Evolutionary conservation across 2,888 invertebrate genomes (phyloP), one percentile per base, ranked within the genome.

Genomic region (Athalia rosae): DNA sequence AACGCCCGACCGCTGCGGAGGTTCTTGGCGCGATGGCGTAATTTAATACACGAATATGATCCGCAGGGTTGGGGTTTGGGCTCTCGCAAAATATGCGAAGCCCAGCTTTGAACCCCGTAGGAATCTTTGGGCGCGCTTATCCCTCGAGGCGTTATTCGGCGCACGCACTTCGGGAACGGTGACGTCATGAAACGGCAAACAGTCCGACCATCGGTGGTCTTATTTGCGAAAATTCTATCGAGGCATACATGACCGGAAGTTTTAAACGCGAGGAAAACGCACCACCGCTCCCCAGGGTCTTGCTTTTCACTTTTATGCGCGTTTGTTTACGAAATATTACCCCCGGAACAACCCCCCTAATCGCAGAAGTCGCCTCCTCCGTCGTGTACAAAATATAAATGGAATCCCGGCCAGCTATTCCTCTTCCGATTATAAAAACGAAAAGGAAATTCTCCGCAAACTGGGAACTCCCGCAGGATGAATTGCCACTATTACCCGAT

Each of bases 171-270:
- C 13, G 56, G 11, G 41, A 41, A 15, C 73, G 28, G 45, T 45
- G 50, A 62, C 53, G 73, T 73, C 62, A 77, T 77, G 73, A 77
- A 77, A 77, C 73, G 69, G 77, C 62, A 77, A 77, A 77, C 73
- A 71, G 53, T 8, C 45, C 15, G 41, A 62, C 63, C n/a, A 48
- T 9, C 77, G 48, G 45, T 62, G n/a, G 15, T 9, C 50, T 50
- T 53, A 56, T 67, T 59, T 50, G 53, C 62, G 28, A 53, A 73
- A 73, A 71, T 77, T 62, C 45, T 61, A 77, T 73, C 59, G 59
- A 71, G 41, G 61, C 43, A 77, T 59, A 77, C 77, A 77, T 71
- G 77, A 77, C 69, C 59, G 69, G 77, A 77, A 77, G 69, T 71
- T 77, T 43, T 61, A 71, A 48, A n/a, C 50, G 45, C 45, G 50